phyloP scores from a whole-genome alignment of 2,113 vertebrate genomes.

The Plestiodon gilberti region DNA sequence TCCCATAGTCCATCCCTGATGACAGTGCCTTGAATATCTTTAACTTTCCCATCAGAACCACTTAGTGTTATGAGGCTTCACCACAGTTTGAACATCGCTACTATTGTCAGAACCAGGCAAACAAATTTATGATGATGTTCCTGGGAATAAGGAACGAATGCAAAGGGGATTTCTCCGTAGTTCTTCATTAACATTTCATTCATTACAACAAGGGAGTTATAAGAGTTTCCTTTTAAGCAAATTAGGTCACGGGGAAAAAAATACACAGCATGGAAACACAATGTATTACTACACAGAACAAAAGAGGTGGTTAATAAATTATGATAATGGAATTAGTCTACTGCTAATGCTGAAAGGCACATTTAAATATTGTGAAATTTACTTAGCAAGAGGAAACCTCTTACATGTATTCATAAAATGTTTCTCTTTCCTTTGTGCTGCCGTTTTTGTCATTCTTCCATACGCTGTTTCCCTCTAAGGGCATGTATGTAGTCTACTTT shows the following conservation, averaged over 20 bases:
- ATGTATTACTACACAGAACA: conserved; percentile 79
- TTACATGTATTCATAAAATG: conserved; percentile 62
- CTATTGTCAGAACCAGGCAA: conserved; percentile 80
- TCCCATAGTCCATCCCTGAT: conserved; percentile 72
- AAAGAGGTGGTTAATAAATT: conserved; percentile 86
- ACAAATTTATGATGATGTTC: conserved; percentile 85
- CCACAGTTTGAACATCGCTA: conserved; percentile 71
- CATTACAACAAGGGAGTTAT: conserved; percentile 81
- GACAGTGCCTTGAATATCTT: conserved; percentile 76
- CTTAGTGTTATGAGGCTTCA: conserved; percentile 74
- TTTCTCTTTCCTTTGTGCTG: conserved; percentile 47
- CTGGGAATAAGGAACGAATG: conserved; percentile 81
- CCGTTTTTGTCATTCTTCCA: conserved; percentile 51
- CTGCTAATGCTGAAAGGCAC: conserved; percentile 70
- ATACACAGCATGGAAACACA: conserved; percentile 78
- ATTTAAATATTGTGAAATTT: conserved; percentile 76
- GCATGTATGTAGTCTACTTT: conserved; percentile 46
- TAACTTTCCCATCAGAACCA: conserved; percentile 79
- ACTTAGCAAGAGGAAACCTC: conserved; percentile 56
- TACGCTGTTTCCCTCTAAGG: conserved; percentile 47
- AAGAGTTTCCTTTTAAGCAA: conserved; percentile 85
- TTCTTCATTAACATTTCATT: conserved; percentile 87
- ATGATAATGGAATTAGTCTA: conserved; percentile 79
- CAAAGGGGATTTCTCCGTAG: conserved; percentile 81
- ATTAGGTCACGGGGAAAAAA: conserved; percentile 81